A percentile compares a stretch with the other conserved stretches of the same genome.
Conservation (phyloP, 2,888 invertebrate genomes). For the Drosophila anceps region DNA sequence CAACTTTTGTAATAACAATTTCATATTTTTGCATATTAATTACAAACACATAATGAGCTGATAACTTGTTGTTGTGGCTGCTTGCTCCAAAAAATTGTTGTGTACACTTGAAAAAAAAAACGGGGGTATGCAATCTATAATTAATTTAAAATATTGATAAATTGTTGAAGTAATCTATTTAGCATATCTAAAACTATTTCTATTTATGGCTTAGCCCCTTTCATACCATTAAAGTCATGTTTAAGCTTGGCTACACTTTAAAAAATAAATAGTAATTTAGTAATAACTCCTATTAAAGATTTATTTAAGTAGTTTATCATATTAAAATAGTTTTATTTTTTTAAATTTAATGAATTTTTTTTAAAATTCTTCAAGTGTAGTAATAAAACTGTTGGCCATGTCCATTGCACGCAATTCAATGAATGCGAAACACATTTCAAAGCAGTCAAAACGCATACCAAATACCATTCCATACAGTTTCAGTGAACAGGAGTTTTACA, state of each 20-base stretch:
- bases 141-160: background rate
- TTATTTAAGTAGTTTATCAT: too few relatives aligned
- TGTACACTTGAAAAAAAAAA: background rate
- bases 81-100: background rate
- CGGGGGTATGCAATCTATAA: background rate
- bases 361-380: background rate
- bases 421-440: slow-evolving; percentile 5
- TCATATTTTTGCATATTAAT: slow-evolving; percentile 33
- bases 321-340: background rate
- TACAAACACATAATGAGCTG: slow-evolving; percentile 14
- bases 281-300: too few relatives aligned
- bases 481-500: slow-evolving; percentile 3
- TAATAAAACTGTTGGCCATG: background rate
- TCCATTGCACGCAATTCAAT: background rate
- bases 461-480: background rate
- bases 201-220: too few relatives aligned
- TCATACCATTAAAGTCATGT: too few relatives aligned
- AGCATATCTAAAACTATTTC: too few relatives aligned
- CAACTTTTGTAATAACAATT: slow-evolving; percentile 7
- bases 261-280: too few relatives aligned
- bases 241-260: too few relatives aligned
- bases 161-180: too few relatives aligned
- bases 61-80: slow-evolving; percentile 4
- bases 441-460: slow-evolving; percentile 4
- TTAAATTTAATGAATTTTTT: background rate